Evolutionary conservation across 1,140 invertebrate genomes (phyloP), one percentile per base, ranked within the genome.

Genomic region (Centruroides vittatus): DNA sequence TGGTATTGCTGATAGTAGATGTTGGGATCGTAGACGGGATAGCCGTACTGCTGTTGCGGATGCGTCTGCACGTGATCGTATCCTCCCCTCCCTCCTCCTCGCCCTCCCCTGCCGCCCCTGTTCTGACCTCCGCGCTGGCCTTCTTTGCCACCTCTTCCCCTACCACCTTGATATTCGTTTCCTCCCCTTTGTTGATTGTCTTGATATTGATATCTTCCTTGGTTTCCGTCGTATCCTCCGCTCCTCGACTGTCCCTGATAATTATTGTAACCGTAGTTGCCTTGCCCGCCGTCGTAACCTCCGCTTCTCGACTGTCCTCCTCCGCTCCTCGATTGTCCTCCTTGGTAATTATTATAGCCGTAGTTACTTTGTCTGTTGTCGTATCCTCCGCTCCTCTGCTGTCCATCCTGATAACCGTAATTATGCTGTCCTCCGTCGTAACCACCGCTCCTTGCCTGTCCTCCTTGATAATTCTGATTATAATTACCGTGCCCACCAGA

Each of bases 1-100:
- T 41, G 41, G 8, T 41, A 41, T 41, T 41, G 41, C 3, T 41
- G 41, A 41, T 41, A 41, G 23, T 23, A 23, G 23, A 23, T 2
- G 2, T 23, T 23, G 23, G 23, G 23, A 23, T 23, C 76, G 62
- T 70, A 81, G n/a, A 73, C 79, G 13, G 69, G 50, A 34, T 51
- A 51, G 5, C 23, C 23, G 3, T 8, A 13, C 50, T 51, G 23
- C 5, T 51, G 50, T 51, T 34, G 12, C 5, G 5, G 50, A 51
- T 51, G 11, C 23, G 3, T 34, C n/a, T 51, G 23, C 1, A 65
- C 61, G 69, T 66, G 49, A 7, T 51, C 12, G 11, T 51, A 51
- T 51, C 3, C 50, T 3, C 50, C 50, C n/a, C 55, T 60, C 53
- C 62, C 50, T 0, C 50, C 50, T 51, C 50, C n/a, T 13, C 23